phyloP scores from a whole-genome alignment of 2,888 invertebrate species.

The Auanema sp. region DNA sequence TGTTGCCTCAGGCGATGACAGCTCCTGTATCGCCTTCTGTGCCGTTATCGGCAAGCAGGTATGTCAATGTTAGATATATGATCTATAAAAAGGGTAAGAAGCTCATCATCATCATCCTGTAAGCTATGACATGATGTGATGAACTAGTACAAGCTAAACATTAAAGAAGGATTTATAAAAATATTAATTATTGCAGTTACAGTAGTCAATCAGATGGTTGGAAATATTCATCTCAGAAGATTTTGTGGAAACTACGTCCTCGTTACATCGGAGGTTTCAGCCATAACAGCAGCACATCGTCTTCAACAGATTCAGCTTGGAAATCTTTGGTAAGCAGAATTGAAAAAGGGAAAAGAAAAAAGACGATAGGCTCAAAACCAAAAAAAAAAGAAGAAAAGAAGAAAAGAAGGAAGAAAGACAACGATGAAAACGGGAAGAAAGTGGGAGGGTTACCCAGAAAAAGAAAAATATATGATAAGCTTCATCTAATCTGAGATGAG shows the following conservation, averaged over 20 bases:
- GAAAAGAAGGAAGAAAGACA: too few relatives aligned
- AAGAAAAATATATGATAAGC: too few relatives aligned
- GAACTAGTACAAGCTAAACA: neutral
- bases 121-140: too few relatives aligned
- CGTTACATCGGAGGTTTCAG: constrained; percentile 33
- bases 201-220: constrained; percentile 44
- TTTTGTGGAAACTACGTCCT: constrained; percentile 41
- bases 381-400: too few relatives aligned
- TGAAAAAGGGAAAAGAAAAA: too few relatives aligned
- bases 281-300: constrained; percentile 38
- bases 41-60: constrained; percentile 46
- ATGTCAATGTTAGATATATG: neutral
- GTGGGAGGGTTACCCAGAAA: too few relatives aligned
- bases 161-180: neutral
- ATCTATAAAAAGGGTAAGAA: neutral
- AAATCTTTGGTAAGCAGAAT: constrained; percentile 30
- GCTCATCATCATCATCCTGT: too few relatives aligned
- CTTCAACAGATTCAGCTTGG: constrained; percentile 46
- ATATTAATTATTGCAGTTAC: constrained; percentile 11
- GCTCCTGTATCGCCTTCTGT: constrained; percentile 44
- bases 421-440: too few relatives aligned
- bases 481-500: too few relatives aligned
- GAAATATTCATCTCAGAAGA: constrained; percentile 44
- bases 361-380: neutral
- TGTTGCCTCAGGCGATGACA: constrained; percentile 34